These are phyloP conservation scores for Pachypanchax playfairii DNA, from an alignment of 2,113 vertebrate species.

Conservation along the genomic window DNA sequence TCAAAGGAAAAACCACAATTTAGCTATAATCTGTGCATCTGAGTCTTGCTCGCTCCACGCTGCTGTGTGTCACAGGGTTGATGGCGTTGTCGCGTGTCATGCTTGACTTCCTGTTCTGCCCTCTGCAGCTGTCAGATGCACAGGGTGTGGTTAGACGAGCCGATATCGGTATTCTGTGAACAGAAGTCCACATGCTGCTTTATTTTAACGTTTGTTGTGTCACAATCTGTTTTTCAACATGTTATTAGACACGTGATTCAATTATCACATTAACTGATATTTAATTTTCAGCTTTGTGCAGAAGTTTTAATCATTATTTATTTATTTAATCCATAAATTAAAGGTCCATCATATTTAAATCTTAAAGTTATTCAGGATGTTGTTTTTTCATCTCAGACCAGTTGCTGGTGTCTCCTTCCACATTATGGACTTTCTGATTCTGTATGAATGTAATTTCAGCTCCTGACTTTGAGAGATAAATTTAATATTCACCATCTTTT, in stretches of 20 bases:
- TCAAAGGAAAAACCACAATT: constrained; percentile 5
- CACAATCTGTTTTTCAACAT: too few relatives aligned
- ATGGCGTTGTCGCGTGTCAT: not conserved
- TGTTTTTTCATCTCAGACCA: not conserved
- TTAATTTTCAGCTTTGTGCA: too few relatives aligned
- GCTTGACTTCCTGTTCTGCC: constrained; percentile 36
- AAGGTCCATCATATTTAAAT: too few relatives aligned
- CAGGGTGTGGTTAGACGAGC: constrained; percentile 34
- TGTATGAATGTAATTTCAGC: not conserved
- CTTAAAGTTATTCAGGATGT: too few relatives aligned
- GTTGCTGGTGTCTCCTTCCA: not conserved
- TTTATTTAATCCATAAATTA: too few relatives aligned
- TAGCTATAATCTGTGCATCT: constrained; percentile 50
- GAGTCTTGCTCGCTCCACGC: constrained; percentile 26
- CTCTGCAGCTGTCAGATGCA: not conserved
- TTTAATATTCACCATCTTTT: not conserved
- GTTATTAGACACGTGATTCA: too few relatives aligned
- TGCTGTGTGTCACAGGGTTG: constrained; percentile 20
- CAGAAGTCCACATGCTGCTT: not conserved
- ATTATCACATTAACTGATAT: too few relatives aligned
- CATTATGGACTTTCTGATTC: not conserved
- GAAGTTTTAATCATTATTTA: too few relatives aligned
- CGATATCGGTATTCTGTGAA: constrained; percentile 3
- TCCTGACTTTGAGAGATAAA: too few relatives aligned
- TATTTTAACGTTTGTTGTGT: too few relatives aligned